Conservation (phyloP, 2,113 vertebrate genomes). For the Brachyhypopomus occidentalis region DNA sequence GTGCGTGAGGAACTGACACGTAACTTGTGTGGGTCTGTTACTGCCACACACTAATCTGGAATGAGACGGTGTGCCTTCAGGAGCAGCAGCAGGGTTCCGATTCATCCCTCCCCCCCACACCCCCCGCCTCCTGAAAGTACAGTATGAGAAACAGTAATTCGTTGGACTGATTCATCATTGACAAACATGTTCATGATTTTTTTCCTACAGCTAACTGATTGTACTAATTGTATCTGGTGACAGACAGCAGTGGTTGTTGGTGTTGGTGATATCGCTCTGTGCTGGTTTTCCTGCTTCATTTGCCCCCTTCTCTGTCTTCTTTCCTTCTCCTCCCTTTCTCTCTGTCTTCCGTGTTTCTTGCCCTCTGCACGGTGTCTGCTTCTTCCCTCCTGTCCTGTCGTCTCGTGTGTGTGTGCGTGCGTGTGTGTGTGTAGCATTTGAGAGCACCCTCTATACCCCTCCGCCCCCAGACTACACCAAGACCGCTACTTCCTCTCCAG, state of each 20-base stretch:
- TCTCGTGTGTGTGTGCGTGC: slow-evolving; percentile 50
- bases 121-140: slow-evolving; percentile 38
- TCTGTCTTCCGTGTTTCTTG: slow-evolving; percentile 76
- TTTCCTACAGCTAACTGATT: slow-evolving; percentile 74
- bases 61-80: slow-evolving; percentile 32
- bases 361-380: slow-evolving; percentile 70
- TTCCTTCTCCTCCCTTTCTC: slow-evolving; percentile 77
- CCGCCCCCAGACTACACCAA: slow-evolving; percentile 85
- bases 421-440: slow-evolving; percentile 81
- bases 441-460: slow-evolving; percentile 89
- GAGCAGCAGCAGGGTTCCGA: slow-evolving; percentile 7
- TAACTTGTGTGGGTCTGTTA: slow-evolving; percentile 10
- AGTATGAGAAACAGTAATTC: slow-evolving; percentile 23
- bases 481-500: slow-evolving; percentile 82
- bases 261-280: slow-evolving; percentile 75
- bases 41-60: slow-evolving; percentile 25
- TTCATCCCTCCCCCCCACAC: not conserved
- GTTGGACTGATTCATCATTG: slow-evolving; percentile 22
- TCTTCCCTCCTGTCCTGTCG: slow-evolving; percentile 66
- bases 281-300: slow-evolving; percentile 91
- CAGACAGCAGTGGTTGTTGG: slow-evolving; percentile 44
- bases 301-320: slow-evolving; percentile 84
- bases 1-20: slow-evolving; percentile 25
- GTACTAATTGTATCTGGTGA: slow-evolving; percentile 78
- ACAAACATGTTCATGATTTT: slow-evolving; percentile 42